phyloP scores from a whole-genome alignment of 2,113 vertebrate species.

The Nyctibius bracteatus region DNA sequence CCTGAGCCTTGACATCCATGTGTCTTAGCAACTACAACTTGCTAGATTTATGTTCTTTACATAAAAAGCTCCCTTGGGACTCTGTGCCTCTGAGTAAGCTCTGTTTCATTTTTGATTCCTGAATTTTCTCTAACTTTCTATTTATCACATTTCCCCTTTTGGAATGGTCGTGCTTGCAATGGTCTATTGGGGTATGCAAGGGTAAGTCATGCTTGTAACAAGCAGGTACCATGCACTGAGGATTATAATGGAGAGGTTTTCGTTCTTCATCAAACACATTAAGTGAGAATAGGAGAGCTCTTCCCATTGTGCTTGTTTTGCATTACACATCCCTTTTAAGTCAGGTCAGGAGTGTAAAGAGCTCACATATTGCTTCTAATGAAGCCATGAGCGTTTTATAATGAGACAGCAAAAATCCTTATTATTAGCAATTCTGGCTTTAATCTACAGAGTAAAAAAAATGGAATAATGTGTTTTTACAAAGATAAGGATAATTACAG shows the following conservation, averaged over 20 bases:
- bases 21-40: neutral
- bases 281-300: neutral
- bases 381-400: neutral
- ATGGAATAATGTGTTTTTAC: neutral
- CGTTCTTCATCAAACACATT: neutral
- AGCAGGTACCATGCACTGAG: neutral
- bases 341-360: neutral
- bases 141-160: neutral
- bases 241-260: neutral
- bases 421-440: neutral
- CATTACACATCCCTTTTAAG: neutral
- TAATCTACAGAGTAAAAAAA: neutral
- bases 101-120: neutral
- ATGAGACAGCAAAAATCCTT: neutral
- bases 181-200: neutral
- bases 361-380: neutral
- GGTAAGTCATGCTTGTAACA: neutral
- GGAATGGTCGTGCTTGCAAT: neutral
- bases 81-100: neutral
- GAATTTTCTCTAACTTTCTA: neutral
- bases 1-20: neutral
- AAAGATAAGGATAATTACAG: neutral
- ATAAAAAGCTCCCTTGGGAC: neutral
- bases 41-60: neutral
- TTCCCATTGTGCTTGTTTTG: neutral